Base-by-base conservation (phyloP, 2,888 invertebrate genomes). In the Nymphalis c-album region DNA sequence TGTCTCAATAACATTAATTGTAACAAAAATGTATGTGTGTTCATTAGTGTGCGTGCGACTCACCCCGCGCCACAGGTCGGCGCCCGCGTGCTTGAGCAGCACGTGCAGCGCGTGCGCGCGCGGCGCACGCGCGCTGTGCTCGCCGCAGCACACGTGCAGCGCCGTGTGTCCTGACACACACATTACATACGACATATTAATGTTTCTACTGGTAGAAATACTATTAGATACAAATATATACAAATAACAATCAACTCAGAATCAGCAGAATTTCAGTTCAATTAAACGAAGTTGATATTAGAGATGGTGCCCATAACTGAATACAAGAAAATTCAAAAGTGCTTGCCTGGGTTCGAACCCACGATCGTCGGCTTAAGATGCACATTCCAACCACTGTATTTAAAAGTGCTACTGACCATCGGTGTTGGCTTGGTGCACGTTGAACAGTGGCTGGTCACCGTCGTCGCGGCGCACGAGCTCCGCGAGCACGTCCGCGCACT, bases 21-120 rank as follows among this genome's bases (percentile, higher is more conserved):
- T 26, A 26, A 26, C 3, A 22, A 22, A 22, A 26, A 2, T n/a
- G n/a, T n/a, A n/a, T n/a, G 26, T 57, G 16, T 53, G 16, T 53
- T n/a, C n/a, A n/a, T n/a, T n/a, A n/a, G 53, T 46, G 53, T 55
- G 18, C 47, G 57, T 8, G 5, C 7, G 10, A 80, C 86, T 78
- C 60, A 92, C 92, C 84, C 90, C 87, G 20, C 83, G 82, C 80
- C 87, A 88, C 1, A 91, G 64, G 50, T 89, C 86, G 0, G 87
- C 85, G 1, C 71, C 74, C 0, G 79, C 91, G 66, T 92, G 92
- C 2, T 83, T 81, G 1, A 92, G 69, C 4, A 92, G 67, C 4
- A 90, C 87, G 66, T 92, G 92, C 0, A 80, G 80, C 0, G 72
- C 74, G 74, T 83, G 86, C 0, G 85, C 75, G 0, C 81, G 78